These are phyloP conservation scores for Nasua narica DNA, from an alignment of 2,797 vertebrate genomes.

Conservation along the genomic window DNA sequence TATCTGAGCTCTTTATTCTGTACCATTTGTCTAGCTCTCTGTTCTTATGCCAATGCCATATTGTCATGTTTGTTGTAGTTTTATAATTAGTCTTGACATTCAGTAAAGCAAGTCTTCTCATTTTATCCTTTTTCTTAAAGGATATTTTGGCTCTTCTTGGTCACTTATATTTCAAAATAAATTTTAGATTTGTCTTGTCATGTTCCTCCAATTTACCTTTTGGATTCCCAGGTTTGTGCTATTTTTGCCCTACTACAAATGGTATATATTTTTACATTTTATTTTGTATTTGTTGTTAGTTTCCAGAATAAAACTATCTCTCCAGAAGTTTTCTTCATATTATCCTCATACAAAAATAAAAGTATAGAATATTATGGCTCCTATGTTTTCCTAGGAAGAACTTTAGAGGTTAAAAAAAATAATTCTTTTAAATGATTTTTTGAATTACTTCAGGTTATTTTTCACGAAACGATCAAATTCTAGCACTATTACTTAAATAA, in stretches of 20 bases:
- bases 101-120: neutral
- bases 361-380: neutral
- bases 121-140: neutral
- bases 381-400: neutral
- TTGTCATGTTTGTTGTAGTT: neutral
- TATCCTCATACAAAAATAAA: neutral
- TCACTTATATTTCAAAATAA: neutral
- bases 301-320: neutral
- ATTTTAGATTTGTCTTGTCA: neutral
- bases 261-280: neutral
- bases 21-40: neutral
- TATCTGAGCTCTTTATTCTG: neutral
- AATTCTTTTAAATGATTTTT: neutral
- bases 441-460: neutral
- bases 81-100: slow-evolving; percentile 10
- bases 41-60: neutral
- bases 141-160: neutral
- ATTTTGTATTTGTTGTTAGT: neutral
- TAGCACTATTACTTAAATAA: neutral
- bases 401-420: neutral
- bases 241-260: neutral
- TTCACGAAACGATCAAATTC: neutral
- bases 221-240: neutral
- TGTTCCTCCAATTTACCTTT: neutral
- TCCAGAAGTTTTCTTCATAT: neutral